Percentiles rank a stretch among this genome's conserved stretches.
These are phyloP conservation scores for Ptychadena robeensis DNA, from an alignment of 2,797 vertebrate species.

Conservation along the genomic window DNA sequence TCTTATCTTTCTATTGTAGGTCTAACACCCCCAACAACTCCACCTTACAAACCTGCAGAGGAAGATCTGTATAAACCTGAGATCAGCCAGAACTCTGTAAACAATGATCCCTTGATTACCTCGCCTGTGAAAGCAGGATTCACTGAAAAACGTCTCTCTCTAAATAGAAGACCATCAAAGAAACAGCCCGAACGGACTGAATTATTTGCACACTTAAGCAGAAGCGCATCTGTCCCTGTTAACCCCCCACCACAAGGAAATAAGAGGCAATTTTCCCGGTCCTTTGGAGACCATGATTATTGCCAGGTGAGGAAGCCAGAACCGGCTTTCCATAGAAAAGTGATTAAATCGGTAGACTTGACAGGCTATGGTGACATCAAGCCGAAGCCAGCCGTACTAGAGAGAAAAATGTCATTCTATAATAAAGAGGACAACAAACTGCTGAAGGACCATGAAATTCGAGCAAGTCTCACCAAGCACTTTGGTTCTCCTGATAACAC, in stretches of 20 bases:
- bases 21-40: constrained; percentile 96
- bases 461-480: constrained; percentile 82
- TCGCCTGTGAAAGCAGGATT: constrained; percentile 27
- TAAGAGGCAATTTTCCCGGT: constrained; percentile 78
- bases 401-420: not conserved
- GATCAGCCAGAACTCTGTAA: constrained; percentile 75
- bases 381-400: constrained; percentile 64
- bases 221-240: constrained; percentile 64
- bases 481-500: constrained; percentile 78
- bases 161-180: constrained; percentile 73
- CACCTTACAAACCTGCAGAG: constrained; percentile 92
- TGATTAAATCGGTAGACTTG: constrained; percentile 77
- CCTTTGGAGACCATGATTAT: constrained; percentile 97
- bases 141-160: constrained; percentile 65
- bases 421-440: constrained; percentile 67
- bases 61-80: constrained; percentile 94
- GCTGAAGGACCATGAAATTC: constrained; percentile 81
- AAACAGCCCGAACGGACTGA: constrained; percentile 92
- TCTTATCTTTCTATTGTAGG: constrained; percentile 73
- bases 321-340: constrained; percentile 74
- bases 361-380: constrained; percentile 66
- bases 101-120: constrained; percentile 62
- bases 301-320: constrained; percentile 83
- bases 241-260: constrained; percentile 69
- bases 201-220: constrained; percentile 90